Percentiles rank a stretch among this genome's conserved stretches.
Evolutionary conservation across 2,797 vertebrate species (phyloP).

Genomic region (Chelidonichthys spinosus): DNA sequence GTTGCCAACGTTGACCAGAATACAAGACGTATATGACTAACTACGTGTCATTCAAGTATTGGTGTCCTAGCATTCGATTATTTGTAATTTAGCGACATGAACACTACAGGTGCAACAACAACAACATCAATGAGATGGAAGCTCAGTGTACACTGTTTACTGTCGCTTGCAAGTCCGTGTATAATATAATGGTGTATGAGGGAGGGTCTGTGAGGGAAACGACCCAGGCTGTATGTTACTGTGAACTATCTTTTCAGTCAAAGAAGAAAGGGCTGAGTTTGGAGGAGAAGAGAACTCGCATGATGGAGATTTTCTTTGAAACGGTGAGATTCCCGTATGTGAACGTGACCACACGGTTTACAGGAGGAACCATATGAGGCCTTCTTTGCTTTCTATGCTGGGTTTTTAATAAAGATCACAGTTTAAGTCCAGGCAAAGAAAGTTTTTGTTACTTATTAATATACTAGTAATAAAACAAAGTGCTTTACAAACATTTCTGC

Average conservation of each 20-base stretch:
- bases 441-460: neutral
- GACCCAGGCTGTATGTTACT: neutral
- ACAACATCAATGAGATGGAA: constrained; percentile 19
- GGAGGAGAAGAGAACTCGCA: constrained; percentile 95
- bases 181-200: neutral
- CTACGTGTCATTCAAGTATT: neutral
- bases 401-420: too few species aligned
- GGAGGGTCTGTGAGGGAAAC: neutral
- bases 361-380: neutral
- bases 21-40: neutral
- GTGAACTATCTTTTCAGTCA: constrained; percentile 83
- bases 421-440: neutral
- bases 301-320: constrained; percentile 99
- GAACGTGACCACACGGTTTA: neutral
- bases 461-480: neutral
- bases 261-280: constrained; percentile 96
- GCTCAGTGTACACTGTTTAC: neutral
- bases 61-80: too few species aligned
- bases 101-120: too few species aligned
- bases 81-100: too few species aligned
- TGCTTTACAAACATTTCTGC: neutral
- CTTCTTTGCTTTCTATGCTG: neutral
- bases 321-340: constrained; percentile 81
- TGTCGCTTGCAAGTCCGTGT: neutral
- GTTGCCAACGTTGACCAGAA: too few species aligned